Evolutionary conservation across 23 tunicate species (phyloP), one percentile per base, ranked within the genome.

Genomic region (Halocynthia roretzi): DNA sequence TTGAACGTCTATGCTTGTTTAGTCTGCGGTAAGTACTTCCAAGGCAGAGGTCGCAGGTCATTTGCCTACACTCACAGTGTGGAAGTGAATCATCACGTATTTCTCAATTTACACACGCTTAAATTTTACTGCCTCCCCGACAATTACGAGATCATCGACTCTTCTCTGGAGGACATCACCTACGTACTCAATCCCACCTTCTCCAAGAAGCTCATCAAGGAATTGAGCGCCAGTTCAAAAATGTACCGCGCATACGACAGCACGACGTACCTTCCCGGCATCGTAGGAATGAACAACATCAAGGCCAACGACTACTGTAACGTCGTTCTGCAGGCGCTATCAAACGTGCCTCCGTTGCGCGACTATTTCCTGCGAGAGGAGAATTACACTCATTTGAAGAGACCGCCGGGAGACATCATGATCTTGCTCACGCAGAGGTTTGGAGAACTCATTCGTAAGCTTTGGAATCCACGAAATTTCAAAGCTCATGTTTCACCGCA

Each of bases 401-500:
- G 97, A 12, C 91, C 97, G 7, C 97, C 97, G 8, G 97, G 97
- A 10, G 97, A 91, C 61, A 85, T 91, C 57, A 91, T 91, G 97
- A 83, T 81, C 6, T 77, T 85, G 71, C 80, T 91, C 22, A 81
- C 97, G n/a, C 97, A 91, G 61, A 76, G 96, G 83, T 91, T 87
- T 68, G 98, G 98, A 6, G 98, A 94, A 68, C 76, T 94, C 50
- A 81, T 88, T 51, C 78, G 98, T 54, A 94, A 94, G 56, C 62
- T 94, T 7, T 94, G 98, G 98, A 94, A 94, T 64, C 91, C 97
- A 5, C 61, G 87, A 52, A 91, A 91, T 65, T 91, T 91, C 73
- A 91, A 91, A 83, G 94, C 98, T 8, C 98, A 93, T 75, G 94
- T 93, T 9, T 87, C 94, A 0, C 98, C 98, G n/a, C 98, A 93